These are phyloP conservation scores for Arizona elegans DNA, from an alignment of 2,113 vertebrate genomes.

Conservation along the genomic window DNA sequence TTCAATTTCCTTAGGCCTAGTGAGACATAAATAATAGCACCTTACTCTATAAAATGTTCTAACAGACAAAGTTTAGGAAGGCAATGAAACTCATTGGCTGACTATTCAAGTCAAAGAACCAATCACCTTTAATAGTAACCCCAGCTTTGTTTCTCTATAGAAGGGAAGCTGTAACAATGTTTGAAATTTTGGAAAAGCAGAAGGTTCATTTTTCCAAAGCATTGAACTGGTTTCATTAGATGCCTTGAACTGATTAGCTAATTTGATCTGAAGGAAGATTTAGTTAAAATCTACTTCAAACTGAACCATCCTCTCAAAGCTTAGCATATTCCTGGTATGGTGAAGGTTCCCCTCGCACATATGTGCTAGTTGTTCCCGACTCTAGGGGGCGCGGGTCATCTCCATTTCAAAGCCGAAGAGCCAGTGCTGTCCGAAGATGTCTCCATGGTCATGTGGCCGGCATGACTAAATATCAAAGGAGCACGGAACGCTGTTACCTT, in stretches of 20 bases:
- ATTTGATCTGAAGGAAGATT: not conserved
- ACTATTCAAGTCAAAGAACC: not conserved
- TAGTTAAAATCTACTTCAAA: not conserved
- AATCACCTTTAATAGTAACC: not conserved
- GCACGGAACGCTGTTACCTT: too few species aligned
- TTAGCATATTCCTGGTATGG: not conserved
- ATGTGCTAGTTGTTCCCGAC: too few species aligned
- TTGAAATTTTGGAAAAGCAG: not conserved
- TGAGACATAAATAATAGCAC: not conserved
- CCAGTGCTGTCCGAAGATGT: too few species aligned
- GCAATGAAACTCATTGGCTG: not conserved
- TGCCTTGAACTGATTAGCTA: not conserved
- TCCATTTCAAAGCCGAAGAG: too few species aligned
- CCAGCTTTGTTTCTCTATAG: not conserved
- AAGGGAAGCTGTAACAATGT: not conserved
- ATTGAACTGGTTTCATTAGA: not conserved
- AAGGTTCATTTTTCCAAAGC: not conserved
- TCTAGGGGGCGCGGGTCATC: too few species aligned
- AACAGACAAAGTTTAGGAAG: not conserved
- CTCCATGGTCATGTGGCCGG: too few species aligned
- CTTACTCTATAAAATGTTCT: not conserved
- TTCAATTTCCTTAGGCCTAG: not conserved
- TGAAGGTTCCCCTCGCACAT: too few species aligned
- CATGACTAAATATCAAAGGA: too few species aligned
- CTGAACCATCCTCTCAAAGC: not conserved